Conservation (phyloP, 2,888 invertebrate species). For the Apamea anceps region DNA sequence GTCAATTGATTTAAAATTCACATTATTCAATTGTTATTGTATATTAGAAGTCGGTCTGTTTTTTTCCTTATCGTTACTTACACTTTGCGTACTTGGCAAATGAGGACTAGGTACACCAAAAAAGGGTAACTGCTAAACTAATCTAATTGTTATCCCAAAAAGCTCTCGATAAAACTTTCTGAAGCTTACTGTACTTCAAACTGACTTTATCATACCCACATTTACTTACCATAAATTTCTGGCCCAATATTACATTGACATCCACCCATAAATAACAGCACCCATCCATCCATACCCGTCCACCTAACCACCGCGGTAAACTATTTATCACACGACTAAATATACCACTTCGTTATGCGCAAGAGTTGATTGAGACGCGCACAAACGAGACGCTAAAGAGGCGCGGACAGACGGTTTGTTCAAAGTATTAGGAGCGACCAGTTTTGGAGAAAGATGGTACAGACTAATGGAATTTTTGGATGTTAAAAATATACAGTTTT, state of each 20-base stretch:
- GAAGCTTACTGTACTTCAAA: background rate
- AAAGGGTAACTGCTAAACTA: no score
- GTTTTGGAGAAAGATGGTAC: constrained; percentile 37
- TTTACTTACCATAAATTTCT: background rate
- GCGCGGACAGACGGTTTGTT: constrained; percentile 69
- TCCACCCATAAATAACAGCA: constrained; percentile 15
- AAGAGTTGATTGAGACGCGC: constrained; percentile 73
- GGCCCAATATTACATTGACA: background rate
- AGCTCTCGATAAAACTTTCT: background rate
- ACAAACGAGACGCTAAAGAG: constrained; percentile 79
- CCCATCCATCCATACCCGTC: constrained; percentile 18
- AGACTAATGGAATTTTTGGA: constrained; percentile 26
- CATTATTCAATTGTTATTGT: no score
- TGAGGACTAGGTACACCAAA: no score
- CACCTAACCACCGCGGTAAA: constrained; percentile 22
- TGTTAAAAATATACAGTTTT: background rate
- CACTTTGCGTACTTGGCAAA: no score
- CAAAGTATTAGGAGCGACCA: constrained; percentile 55
- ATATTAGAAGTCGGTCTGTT: no score
- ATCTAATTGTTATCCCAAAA: background rate
- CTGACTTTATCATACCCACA: background rate
- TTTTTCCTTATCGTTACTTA: no score
- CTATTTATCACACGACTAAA: constrained; percentile 52
- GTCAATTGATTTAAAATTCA: no score
- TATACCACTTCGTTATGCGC: constrained; percentile 64